A percentile compares a stretch with the other conserved stretches of the same genome.
Conservation (phyloP, 2,888 invertebrate genomes). For the Brachyptera putata region DNA sequence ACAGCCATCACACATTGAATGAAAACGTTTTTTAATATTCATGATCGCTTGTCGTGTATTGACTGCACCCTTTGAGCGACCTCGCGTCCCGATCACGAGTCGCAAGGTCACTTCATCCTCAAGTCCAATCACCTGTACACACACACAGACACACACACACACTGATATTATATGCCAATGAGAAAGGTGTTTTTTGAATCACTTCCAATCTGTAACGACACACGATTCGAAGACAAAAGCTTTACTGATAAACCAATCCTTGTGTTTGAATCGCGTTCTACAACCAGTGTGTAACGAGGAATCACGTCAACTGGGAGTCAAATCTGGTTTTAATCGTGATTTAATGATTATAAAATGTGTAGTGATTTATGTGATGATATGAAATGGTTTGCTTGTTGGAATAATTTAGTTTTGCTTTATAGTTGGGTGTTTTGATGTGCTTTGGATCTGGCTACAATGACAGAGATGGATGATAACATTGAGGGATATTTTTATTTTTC, state of each 20-base stretch:
- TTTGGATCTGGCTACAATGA: no score
- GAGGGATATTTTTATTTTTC: no score
- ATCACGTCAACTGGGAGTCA: not conserved
- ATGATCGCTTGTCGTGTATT: not conserved
- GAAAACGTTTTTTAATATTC: slow-evolving; percentile 2
- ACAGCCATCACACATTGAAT: no score
- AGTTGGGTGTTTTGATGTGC: no score
- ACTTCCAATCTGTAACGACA: not conserved
- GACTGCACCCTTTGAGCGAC: slow-evolving; percentile 7
- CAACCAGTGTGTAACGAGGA: not conserved
- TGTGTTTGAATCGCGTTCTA: no score
- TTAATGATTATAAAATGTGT: not conserved
- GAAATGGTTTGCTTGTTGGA: no score
- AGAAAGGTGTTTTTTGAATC: not conserved
- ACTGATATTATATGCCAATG: not conserved
- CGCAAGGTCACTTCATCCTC: not conserved
- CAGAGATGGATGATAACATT: no score
- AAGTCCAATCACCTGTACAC: slow-evolving; percentile 5
- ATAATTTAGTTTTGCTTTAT: no score
- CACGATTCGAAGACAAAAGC: not conserved
- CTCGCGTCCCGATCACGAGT: not conserved
- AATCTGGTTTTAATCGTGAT: not conserved
- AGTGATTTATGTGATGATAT: no score
- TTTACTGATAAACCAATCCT: not conserved
- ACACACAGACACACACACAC: not conserved